Evolutionary conservation across 2,797 vertebrate genomes (phyloP), one percentile per base, ranked within the genome.

Genomic region (Pyrocephalus nanus): DNA sequence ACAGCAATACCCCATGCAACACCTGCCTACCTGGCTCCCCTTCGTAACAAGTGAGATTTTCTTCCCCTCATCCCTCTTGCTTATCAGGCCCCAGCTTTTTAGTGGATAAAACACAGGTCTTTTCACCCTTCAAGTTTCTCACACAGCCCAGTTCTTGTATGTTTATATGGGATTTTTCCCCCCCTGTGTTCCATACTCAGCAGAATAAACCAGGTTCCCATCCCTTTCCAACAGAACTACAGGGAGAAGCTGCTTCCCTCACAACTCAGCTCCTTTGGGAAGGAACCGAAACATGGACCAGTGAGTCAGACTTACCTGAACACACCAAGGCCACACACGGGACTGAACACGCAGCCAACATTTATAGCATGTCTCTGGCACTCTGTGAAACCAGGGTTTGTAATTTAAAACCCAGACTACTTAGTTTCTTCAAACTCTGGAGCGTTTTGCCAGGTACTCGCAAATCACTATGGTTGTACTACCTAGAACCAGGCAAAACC

Each of bases 31-130:
- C 18, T 6, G 8, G 8, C 9, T 67, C 45, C 9, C 2, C 1
- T 30, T 6, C 14, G 5, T 15, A 21, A 6, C 0, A 30, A 38
- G 0, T 5, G 0, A 40, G 13, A 26, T 29, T 51, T 20, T 9
- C 18, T 4, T 1, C 1, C 1, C 1, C 10, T 2, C 8, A 6
- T 1, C 1, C 1, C 6, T 3, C 19, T 38, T 9, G 1, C 22
- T 73, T 22, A 42, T 8, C 4, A 74, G 14, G 11, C 25, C 9
- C 15, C 15, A 85, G 17, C 4, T 65, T 40, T 32, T 47, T 36
- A 32, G 9, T 1, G 5, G 2, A 16, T 1, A 51, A 80, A 72
- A n/a, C 7, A n/a, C 2, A 17, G 6, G 0, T 0, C 3, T 45
- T 84, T 61, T 45, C 15, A 40, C 11, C 7, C 71, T 38, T 3